These are phyloP conservation scores for Pogonognathellus flavescens DNA, from an alignment of 1,140 invertebrate species.

Conservation along the genomic window DNA sequence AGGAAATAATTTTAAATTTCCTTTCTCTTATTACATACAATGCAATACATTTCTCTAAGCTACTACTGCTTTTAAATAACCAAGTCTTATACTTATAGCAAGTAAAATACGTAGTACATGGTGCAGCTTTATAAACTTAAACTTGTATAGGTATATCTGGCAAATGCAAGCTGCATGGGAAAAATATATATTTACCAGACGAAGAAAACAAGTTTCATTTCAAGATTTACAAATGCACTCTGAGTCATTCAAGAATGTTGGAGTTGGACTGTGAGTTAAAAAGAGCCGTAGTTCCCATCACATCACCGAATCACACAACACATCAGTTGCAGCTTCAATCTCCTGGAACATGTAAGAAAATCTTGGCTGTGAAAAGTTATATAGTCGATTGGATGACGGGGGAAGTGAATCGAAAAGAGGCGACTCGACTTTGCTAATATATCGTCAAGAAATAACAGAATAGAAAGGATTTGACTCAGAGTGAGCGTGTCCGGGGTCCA, in stretches of 20 bases:
- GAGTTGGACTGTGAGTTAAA: constrained; percentile 6
- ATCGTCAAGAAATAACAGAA: constrained; percentile 1
- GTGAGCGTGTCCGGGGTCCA: constrained; percentile 36
- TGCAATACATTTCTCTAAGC: not conserved
- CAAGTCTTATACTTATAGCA: too few species aligned
- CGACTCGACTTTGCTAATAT: constrained; percentile 39
- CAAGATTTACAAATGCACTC: constrained; percentile 12
- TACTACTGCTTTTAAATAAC: not conserved
- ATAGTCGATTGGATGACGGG: not conserved
- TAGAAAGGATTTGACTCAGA: constrained; percentile 33
- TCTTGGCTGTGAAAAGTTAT: constrained; percentile 34
- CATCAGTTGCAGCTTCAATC: constrained; percentile 10
- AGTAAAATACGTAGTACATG: too few species aligned
- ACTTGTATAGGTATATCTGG: not conserved
- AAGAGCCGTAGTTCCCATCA: not conserved
- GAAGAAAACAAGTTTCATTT: constrained; percentile 11
- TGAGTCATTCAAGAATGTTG: constrained; percentile 8
- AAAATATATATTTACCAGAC: not conserved
- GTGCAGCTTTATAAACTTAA: too few species aligned
- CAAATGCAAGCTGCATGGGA: not conserved
- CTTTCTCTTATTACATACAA: constrained; percentile 19
- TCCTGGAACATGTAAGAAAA: constrained; percentile 17
- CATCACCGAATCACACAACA: not conserved
- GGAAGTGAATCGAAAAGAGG: constrained; percentile 34
- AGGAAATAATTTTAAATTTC: constrained; percentile 1